Conservation (phyloP, 2,888 invertebrate species). For the Acanthoscelides obtectus region DNA sequence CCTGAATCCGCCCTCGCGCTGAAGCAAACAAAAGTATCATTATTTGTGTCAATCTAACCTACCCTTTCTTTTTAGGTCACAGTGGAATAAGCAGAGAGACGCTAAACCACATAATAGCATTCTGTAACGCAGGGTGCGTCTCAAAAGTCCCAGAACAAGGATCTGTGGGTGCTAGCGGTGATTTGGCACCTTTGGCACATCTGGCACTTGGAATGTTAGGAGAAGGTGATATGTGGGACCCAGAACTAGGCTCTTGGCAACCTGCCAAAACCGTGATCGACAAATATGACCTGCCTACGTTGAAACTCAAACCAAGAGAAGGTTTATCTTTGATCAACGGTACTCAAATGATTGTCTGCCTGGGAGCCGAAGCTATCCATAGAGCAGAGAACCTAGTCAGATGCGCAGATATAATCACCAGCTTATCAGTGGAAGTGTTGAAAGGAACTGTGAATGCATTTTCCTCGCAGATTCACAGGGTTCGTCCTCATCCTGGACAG, state of each 20-base stretch:
- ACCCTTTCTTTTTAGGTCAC: slow-evolving; percentile 40
- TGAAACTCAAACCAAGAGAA: slow-evolving; percentile 58
- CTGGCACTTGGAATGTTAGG: slow-evolving; percentile 62
- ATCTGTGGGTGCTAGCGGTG: slow-evolving; percentile 64
- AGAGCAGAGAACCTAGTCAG: slow-evolving; percentile 54
- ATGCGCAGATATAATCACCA: slow-evolving; percentile 62
- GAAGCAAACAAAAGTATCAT: no score
- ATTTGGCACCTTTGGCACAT: slow-evolving; percentile 62
- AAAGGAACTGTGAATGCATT: slow-evolving; percentile 62
- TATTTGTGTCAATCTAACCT: no score
- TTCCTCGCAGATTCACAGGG: slow-evolving; percentile 58
- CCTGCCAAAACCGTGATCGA: slow-evolving; percentile 52
- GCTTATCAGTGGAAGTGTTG: slow-evolving; percentile 59
- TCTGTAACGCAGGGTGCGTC: slow-evolving; percentile 51
- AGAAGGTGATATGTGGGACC: slow-evolving; percentile 61
- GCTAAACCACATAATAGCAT: slow-evolving; percentile 52
- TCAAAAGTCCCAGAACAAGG: slow-evolving; percentile 65
- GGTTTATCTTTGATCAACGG: slow-evolving; percentile 63
- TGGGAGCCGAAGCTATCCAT: slow-evolving; percentile 61
- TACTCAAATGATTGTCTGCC: slow-evolving; percentile 61
- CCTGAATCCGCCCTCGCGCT: no score
- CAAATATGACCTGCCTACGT: slow-evolving; percentile 51
- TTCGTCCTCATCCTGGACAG: slow-evolving; percentile 61
- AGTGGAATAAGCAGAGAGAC: slow-evolving; percentile 58
- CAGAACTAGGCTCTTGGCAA: slow-evolving; percentile 49